Conservation (phyloP, 2,888 invertebrate species). For the Aphodius granarius region DNA sequence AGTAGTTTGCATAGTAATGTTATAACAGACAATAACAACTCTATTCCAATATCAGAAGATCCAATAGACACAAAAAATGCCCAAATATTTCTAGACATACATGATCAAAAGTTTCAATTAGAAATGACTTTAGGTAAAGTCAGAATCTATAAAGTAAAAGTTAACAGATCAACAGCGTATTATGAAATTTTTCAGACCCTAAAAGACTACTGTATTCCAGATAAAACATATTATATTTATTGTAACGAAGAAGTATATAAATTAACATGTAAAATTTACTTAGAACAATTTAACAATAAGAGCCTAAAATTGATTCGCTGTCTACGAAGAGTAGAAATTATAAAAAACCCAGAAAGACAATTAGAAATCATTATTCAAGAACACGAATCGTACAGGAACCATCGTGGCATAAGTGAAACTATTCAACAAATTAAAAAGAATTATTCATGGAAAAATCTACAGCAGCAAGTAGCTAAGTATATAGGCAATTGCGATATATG, state of each 20-base stretch:
- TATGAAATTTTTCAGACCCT: not conserved
- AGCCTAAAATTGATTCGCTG: not conserved
- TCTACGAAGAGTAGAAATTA: not conserved
- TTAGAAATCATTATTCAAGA: not conserved
- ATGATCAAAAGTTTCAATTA: no score
- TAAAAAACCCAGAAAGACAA: not conserved
- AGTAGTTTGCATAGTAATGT: no score
- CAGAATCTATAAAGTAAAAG: no score
- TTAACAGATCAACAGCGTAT: no score
- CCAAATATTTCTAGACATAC: no score
- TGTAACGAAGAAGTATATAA: slow-evolving; percentile 8
- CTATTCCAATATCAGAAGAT: no score
- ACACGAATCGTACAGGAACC: not conserved
- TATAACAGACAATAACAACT: no score
- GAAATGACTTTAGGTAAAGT: no score
- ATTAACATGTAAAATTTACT: not conserved
- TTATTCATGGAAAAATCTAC: not conserved
- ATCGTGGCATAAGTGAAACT: not conserved
- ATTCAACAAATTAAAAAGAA: not conserved
- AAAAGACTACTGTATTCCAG: not conserved
- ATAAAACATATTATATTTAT: not conserved
- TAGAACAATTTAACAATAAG: not conserved
- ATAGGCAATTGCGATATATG: not conserved
- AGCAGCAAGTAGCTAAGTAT: not conserved
- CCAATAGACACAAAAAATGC: no score